phyloP scores from a whole-genome alignment of 2,888 invertebrate species.

The Atethmia centrago region DNA sequence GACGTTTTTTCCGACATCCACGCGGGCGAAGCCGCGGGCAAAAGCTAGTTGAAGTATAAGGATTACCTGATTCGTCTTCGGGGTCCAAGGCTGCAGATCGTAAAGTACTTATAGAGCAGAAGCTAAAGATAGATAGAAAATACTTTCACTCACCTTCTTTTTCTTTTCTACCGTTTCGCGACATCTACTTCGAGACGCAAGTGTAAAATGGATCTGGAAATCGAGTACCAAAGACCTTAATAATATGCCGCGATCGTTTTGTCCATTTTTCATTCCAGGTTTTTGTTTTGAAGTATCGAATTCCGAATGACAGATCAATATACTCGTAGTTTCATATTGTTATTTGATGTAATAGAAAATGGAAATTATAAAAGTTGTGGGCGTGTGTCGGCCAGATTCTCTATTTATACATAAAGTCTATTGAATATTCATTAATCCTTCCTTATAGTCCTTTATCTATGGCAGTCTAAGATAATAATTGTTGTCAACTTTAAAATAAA shows the following conservation, averaged over 20 bases:
- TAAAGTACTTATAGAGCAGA: not conserved
- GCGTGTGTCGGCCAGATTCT: not conserved
- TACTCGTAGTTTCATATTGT: not conserved
- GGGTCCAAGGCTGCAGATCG: not conserved
- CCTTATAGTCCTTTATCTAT: not conserved
- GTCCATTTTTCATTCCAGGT: not conserved
- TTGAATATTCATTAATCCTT: not conserved
- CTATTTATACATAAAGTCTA: not conserved
- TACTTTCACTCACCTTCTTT: not conserved
- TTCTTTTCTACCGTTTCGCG: not conserved
- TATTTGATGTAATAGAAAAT: not conserved
- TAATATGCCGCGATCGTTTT: not conserved
- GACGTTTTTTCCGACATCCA: too few relatives aligned
- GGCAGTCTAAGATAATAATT: not conserved
- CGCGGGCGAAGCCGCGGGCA: too few relatives aligned
- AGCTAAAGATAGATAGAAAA: not conserved
- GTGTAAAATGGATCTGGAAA: not conserved
- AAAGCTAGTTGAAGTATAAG: not conserved
- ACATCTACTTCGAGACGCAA: not conserved
- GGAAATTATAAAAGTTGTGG: not conserved
- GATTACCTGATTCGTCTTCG: not conserved
- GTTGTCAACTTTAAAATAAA: conserved; percentile 6
- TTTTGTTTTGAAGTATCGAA: not conserved
- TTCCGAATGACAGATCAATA: not conserved
- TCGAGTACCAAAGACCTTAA: too few relatives aligned